Base-by-base conservation (phyloP, 2,888 invertebrate species). In the Leistus spinibarbis region DNA sequence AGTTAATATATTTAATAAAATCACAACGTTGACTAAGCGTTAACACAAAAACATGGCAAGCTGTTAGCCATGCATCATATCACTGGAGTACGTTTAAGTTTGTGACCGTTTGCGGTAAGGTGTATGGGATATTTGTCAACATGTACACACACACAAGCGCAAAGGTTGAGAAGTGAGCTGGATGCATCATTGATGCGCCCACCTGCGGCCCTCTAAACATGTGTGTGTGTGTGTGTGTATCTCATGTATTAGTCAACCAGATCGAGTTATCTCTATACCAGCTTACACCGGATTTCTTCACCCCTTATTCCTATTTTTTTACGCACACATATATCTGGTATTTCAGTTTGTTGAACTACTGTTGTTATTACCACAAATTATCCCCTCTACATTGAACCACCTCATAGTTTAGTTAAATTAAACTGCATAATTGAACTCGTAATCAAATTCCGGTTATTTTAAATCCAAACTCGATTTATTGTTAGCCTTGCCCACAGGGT, bases 201-300 rank as follows among this genome's bases (percentile, higher is more conserved):
- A 82, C 83, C 83, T 83, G 83, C 83, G 82, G 64, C 72, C 71
- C 53, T 40, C 54, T 53, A 64, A 54, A 20, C 53, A 40, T 19
- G 60, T 60, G 60, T 57, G 56, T 60, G 40, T 23, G 56, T 81
- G 82, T 80, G 81, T 80, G 79, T 79, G 79, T n/a, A n/a, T 79
- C 81, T 84, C 84, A 84, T 84, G 84, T 83, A 84, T 84, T 84
- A 84, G 82, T 84, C 83, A 84, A 73, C 82, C 79, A 81, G 82
- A 84, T 83, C 81, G 82, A 84, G 84, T 84, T 84, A 84, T 82
- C 81, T 40, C 0, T 40, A 40, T 40, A 40, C 13, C 7, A 40
- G 40, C 13, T 40, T 40, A 40, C 2, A 40, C 7, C 40, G 40
- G 40, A 40, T 40, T 40, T 40, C 13, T 40, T 2, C 40, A 40